Evolutionary conservation across 2,888 invertebrate species (phyloP), one percentile per base, ranked within the genome.

Genomic region (Leucoptera coffeella): DNA sequence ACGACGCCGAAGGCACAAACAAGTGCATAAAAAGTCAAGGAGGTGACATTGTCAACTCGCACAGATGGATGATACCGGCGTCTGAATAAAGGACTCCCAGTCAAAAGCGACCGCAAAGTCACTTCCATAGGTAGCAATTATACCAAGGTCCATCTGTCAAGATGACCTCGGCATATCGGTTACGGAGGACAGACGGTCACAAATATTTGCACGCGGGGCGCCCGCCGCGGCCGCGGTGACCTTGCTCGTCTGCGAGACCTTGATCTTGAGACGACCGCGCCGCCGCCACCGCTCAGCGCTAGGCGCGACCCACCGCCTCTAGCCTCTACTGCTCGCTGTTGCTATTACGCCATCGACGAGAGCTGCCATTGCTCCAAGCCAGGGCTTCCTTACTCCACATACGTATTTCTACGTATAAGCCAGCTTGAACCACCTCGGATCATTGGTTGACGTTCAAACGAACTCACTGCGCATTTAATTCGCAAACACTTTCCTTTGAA

Each of bases 91-190:
- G n/a, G n/a, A n/a, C n/a, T n/a, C n/a, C n/a, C n/a, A n/a, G n/a
- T n/a, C n/a, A 14, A 14, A 11, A 3, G 12, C 14, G 26, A 26
- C 26, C 26, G 26, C 20, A 14, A 25, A 17, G 17, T 23, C 12
- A 17, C 20, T 13, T 3, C 22, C 13, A 26, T 26, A 19, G 20
- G n/a, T 13, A 10, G n/a, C n/a, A n/a, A 60, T 55, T 54, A 50
- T 56, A 58, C 57, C 61, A 67, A 67, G 67, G 67, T 65, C 58
- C 57, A 47, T 35, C 49, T 56, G 57, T 50, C 61, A 50, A 51
- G 47, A 48, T 59, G 67, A 69, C 67, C 67, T 69, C 67, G 62
- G 55, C 61, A 54, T 67, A 67, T 67, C 67, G 67, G 67, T 64
- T 67, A 64, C 54, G 60, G 65, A 62, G 67, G 67, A 67, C 67